Evolutionary conservation across 2,113 vertebrate species (phyloP).

Genomic region (Paratilapia polleni): DNA sequence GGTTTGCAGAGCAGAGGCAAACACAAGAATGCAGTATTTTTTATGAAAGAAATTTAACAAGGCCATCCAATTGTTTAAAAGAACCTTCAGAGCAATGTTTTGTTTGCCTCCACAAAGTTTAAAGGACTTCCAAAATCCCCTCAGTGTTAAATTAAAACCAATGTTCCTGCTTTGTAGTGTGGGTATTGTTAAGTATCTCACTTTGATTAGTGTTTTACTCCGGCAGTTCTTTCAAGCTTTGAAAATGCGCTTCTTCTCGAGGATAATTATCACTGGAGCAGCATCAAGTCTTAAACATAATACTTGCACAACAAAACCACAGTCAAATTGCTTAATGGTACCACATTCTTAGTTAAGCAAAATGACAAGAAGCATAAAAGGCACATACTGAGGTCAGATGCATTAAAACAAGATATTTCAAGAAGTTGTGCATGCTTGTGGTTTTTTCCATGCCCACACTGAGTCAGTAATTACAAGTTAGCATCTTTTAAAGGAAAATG

Average conservation of each 20-base stretch:
- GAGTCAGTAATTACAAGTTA: not conserved
- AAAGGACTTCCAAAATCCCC: not conserved
- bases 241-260: not conserved
- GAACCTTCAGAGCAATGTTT: not conserved
- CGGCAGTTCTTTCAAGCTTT: slow-evolving; percentile 4
- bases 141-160: slow-evolving; percentile 27
- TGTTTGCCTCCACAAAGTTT: slow-evolving; percentile 13
- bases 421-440: not conserved
- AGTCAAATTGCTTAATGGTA: not conserved
- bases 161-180: not conserved
- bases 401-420: not conserved
- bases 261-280: slow-evolving; percentile 11
- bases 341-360: not conserved
- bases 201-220: slow-evolving; percentile 3
- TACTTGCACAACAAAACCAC: not conserved
- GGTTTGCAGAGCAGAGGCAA: not conserved
- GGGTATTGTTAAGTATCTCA: not conserved
- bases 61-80: not conserved
- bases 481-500: not conserved
- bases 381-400: not conserved
- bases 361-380: not conserved
- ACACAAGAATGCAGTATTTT: not conserved
- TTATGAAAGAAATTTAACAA: slow-evolving; percentile 16
- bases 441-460: not conserved
- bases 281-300: slow-evolving; percentile 3